Evolutionary conservation across 2,797 vertebrate species (phyloP), one percentile per base, ranked within the genome.

Genomic region (Muscicapa striata): DNA sequence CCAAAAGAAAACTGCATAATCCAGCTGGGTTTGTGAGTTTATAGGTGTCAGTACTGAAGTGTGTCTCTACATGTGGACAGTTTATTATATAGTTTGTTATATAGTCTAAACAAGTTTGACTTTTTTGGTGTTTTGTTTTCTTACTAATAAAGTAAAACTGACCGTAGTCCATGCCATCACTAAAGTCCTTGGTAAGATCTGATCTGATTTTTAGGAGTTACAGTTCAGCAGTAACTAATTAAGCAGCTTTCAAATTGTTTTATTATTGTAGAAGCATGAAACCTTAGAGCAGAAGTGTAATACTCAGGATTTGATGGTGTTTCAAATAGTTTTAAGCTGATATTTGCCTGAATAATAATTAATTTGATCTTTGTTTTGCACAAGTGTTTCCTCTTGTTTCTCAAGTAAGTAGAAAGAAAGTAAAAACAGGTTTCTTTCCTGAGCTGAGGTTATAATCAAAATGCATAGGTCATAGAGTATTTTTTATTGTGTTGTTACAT

Each of bases 401-500:
- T 84, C n/a, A 68, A 24, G 49, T 72, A 72, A 66, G 2, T 75
- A 41, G 41, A 69, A 69, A 72, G 45, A 41, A 93, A 94, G 30
- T n/a, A 32, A 67, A 66, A 46, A 24, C 58, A 77, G 27, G 61
- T 13, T 51, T 66, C 15, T 92, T 58, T 87, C 36, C 46, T 52
- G 34, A 45, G 32, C 58, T 84, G 43, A 75, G 48, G 26, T 89
- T 83, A n/a, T 64, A 59, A 75, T 78, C 66, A 59, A 80, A 13
- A 87, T 68, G 2, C 51, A 4, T 76, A 84, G 51, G 22, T 85
- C 11, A 1, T 20, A 8, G 26, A 40, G 13, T 79, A 29, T 38
- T 87, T 93, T 84, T 52, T 80, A 84, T 57, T 94, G n/a, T 18
- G 46, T 93, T 93, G 22, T 84, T 90, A 89, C 13, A 27, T 87